Conservation (phyloP, 2,888 invertebrate species). For the Drosophila tripunctata region DNA sequence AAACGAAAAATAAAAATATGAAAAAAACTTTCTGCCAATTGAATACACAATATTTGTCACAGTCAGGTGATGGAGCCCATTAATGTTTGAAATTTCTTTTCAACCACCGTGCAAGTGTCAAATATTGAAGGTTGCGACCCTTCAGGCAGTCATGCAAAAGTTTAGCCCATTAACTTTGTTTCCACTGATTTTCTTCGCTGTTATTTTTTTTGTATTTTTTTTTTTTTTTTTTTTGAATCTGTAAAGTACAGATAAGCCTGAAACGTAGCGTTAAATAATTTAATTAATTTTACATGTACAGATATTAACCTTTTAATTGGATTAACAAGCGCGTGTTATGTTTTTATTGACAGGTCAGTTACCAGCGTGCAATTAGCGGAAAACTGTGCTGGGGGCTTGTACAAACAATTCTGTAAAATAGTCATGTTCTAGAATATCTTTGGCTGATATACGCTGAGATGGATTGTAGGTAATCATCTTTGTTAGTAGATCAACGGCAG, state of each 20-base stretch:
- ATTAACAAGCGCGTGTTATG: slow-evolving; percentile 40
- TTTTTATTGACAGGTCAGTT: slow-evolving; percentile 87
- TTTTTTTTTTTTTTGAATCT: neutral
- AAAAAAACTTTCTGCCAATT: neutral
- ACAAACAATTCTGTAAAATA: neutral
- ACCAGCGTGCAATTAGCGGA: slow-evolving; percentile 85
- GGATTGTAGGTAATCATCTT: neutral
- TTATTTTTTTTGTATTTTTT: neutral
- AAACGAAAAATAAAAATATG: neutral
- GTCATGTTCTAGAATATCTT: neutral
- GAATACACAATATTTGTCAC: neutral
- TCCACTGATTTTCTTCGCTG: too few species aligned
- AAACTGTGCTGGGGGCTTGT: too few species aligned
- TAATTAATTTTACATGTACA: slow-evolving; percentile 36
- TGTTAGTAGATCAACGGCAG: neutral
- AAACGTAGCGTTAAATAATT: slow-evolving; percentile 41
- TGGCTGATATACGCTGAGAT: neutral
- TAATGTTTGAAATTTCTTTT: neutral
- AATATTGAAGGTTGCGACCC: slow-evolving; percentile 11
- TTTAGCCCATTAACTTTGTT: slow-evolving; percentile 38
- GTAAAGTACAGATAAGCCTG: slow-evolving; percentile 4
- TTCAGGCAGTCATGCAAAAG: slow-evolving; percentile 34
- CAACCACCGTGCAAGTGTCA: slow-evolving; percentile 29
- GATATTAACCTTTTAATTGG: slow-evolving; percentile 26
- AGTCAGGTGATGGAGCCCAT: neutral